phyloP scores from a whole-genome alignment of 2,797 vertebrate genomes.

The Liasis olivaceus region DNA sequence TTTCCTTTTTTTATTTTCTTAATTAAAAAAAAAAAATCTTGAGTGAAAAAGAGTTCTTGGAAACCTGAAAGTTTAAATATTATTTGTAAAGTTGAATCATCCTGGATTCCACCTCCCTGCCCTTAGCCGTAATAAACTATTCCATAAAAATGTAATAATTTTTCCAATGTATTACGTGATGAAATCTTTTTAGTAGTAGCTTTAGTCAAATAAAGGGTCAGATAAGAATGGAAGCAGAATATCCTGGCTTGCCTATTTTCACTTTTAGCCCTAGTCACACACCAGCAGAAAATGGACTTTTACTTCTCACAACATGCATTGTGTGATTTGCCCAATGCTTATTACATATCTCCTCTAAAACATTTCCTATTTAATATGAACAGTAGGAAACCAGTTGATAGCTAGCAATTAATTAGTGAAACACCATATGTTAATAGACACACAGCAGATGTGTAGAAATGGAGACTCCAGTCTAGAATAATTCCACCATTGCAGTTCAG shows the following conservation, averaged over 20 bases:
- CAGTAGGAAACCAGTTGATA: slow-evolving; percentile 55
- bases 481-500: slow-evolving; percentile 53
- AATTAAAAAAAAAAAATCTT: too few species aligned
- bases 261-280: neutral
- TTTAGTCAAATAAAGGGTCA: neutral
- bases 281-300: neutral
- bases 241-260: too few species aligned
- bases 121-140: too few species aligned
- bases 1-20: too few species aligned
- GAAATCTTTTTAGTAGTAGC: neutral
- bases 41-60: too few species aligned
- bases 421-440: slow-evolving; percentile 62
- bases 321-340: slow-evolving; percentile 29
- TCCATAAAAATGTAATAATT: neutral
- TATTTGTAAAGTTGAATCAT: neutral
- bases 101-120: neutral
- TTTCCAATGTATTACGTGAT: neutral
- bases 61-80: neutral
- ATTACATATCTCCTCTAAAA: slow-evolving; percentile 38
- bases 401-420: slow-evolving; percentile 68
- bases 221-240: neutral
- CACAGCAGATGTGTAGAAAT: slow-evolving; percentile 59
- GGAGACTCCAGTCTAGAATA: slow-evolving; percentile 41
- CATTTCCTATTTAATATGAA: slow-evolving; percentile 56
- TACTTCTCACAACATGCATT: neutral